These are phyloP conservation scores for Okamejei kenojei DNA, from an alignment of 2,797 vertebrate genomes.

Conservation along the genomic window DNA sequence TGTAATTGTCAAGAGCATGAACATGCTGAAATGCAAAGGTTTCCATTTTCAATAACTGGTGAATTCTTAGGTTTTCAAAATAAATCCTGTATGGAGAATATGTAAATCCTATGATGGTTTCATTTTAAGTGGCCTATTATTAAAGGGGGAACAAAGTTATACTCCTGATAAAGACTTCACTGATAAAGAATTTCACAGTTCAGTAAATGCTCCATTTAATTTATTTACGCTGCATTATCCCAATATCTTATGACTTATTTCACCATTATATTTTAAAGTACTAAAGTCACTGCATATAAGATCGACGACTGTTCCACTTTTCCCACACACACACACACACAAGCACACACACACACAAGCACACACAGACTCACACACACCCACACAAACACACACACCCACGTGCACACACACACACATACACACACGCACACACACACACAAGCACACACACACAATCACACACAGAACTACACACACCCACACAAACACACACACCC, in stretches of 20 bases:
- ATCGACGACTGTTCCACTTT: background rate
- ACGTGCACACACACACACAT: too few species aligned
- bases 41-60: slow-evolving; percentile 9
- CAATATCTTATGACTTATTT: background rate
- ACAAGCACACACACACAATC: background rate
- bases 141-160: background rate
- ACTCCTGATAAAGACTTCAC: background rate
- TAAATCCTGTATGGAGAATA: background rate
- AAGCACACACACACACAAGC: too few species aligned
- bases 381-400: too few species aligned
- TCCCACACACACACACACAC: too few species aligned
- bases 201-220: background rate
- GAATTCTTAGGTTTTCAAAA: background rate
- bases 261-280: background rate
- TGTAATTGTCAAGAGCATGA: background rate
- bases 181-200: slow-evolving; percentile 8
- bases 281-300: background rate
- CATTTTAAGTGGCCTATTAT: background rate
- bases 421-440: too few species aligned
- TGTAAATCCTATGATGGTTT: background rate
- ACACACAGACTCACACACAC: background rate
- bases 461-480: too few species aligned
- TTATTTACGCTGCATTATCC: background rate
- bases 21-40: background rate
- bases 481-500: background rate